Evolutionary conservation across 2,888 invertebrate species (phyloP).

Genomic region (Drosophila pseudotalamancana): DNA sequence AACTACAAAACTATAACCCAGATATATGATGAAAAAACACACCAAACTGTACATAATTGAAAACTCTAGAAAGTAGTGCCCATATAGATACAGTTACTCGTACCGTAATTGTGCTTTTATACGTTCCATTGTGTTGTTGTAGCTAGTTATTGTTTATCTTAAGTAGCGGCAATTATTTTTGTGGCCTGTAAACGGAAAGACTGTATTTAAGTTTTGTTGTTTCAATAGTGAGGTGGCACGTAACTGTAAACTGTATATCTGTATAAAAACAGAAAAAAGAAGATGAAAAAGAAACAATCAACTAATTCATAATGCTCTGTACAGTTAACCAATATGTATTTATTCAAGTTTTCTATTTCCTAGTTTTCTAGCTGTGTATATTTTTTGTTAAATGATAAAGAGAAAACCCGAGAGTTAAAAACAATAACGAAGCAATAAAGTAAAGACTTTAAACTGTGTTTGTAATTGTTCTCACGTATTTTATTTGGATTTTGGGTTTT

Average conservation of each 20-base stretch:
- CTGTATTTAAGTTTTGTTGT: slow-evolving; percentile 80
- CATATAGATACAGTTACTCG: slow-evolving; percentile 8
- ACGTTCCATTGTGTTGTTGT: slow-evolving; percentile 39
- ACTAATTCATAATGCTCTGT: slow-evolving; percentile 46
- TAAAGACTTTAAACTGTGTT: slow-evolving; percentile 46
- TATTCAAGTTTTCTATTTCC: slow-evolving; percentile 57
- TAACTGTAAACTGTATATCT: slow-evolving; percentile 21
- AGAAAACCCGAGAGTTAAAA: slow-evolving; percentile 31
- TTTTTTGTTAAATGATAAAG: slow-evolving; percentile 59
- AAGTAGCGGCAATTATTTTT: slow-evolving; percentile 81
- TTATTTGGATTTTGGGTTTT: neutral
- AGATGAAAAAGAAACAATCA: slow-evolving; percentile 1
- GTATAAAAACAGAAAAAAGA: neutral
- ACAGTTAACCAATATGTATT: slow-evolving; percentile 58
- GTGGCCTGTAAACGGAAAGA: slow-evolving; percentile 78
- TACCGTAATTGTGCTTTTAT: slow-evolving; percentile 18
- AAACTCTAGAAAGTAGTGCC: slow-evolving; percentile 6
- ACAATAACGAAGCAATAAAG: slow-evolving; percentile 38
- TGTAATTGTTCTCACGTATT: neutral
- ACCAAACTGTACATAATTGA: slow-evolving; percentile 43
- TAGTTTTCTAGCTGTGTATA: slow-evolving; percentile 66
- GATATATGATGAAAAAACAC: slow-evolving; percentile 25
- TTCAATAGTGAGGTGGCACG: slow-evolving; percentile 38
- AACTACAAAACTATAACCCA: slow-evolving; percentile 4
- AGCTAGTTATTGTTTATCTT: slow-evolving; percentile 60